Conservation (phyloP, 2,797 vertebrate genomes). For the Alca torda region DNA sequence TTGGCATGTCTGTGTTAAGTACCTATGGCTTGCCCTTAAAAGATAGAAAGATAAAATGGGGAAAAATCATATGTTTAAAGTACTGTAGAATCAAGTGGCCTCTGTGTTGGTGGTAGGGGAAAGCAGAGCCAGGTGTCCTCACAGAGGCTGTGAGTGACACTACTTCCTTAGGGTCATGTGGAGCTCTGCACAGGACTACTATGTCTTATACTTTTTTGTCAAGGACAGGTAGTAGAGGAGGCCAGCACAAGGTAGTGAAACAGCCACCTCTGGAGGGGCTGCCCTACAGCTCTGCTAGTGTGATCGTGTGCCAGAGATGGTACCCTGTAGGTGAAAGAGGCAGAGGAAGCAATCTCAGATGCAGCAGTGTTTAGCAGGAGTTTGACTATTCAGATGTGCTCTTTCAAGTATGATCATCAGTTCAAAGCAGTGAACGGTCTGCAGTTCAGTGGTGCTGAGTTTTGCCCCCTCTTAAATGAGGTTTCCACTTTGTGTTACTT, state of each 20-base stretch:
- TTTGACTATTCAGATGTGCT: not conserved
- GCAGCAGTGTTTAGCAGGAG: not conserved
- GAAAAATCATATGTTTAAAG: not conserved
- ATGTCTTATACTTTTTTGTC: not conserved
- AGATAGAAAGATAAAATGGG: not conserved
- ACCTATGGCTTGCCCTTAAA: not conserved
- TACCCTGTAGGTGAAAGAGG: not conserved
- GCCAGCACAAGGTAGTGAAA: not conserved
- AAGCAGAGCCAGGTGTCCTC: not conserved
- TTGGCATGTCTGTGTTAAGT: not conserved
- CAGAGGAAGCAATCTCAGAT: not conserved
- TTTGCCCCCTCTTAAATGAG: not conserved
- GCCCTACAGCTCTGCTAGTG: fast-evolving
- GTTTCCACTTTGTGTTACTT: not conserved
- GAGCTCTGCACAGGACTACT: not conserved
- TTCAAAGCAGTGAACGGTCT: not conserved
- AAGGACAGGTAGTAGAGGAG: not conserved
- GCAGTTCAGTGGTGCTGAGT: not conserved
- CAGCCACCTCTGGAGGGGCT: not conserved
- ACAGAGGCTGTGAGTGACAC: not conserved
- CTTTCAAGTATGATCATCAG: not conserved
- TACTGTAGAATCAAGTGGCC: not conserved
- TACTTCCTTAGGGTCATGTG: fast-evolving
- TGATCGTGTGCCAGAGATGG: fast-evolving
- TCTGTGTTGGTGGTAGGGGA: not conserved